These are phyloP conservation scores for Saimiri boliviensis DNA, from an alignment of 2,113 vertebrate species.

Conservation along the genomic window DNA sequence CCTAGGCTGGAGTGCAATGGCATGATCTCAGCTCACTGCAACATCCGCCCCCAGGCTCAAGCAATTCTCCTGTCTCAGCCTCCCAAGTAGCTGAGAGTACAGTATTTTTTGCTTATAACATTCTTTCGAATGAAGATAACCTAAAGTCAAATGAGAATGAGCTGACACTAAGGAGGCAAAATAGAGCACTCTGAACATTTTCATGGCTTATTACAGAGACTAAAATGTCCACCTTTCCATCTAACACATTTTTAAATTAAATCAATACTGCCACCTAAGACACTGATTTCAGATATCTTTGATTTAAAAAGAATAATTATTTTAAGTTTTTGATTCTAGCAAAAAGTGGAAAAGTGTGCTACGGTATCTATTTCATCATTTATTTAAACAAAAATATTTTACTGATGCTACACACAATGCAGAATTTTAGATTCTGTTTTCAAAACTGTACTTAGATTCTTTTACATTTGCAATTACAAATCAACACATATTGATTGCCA, in stretches of 20 bases:
- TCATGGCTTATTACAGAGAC: not conserved
- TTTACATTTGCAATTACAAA: not conserved
- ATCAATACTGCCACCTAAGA: not conserved
- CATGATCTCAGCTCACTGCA: too few relatives aligned
- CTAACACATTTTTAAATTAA: not conserved
- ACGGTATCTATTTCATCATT: not conserved
- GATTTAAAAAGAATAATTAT: not conserved
- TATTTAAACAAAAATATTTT: constrained; percentile 32
- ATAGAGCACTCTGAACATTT: not conserved
- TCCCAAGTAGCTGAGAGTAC: too few relatives aligned
- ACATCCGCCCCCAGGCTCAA: too few relatives aligned
- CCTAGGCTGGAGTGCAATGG: too few relatives aligned
- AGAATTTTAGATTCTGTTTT: not conserved
- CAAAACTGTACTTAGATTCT: not conserved
- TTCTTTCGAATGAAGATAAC: not conserved
- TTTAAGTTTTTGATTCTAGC: not conserved
- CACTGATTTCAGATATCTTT: not conserved
- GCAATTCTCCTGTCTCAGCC: too few relatives aligned
- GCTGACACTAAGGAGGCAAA: not conserved
- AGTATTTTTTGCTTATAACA: not conserved
- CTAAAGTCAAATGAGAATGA: not conserved
- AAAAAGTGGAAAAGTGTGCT: not conserved
- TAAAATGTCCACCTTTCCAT: not conserved
- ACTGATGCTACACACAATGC: not conserved
- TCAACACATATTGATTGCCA: not conserved